These are phyloP conservation scores for Campylorhamphus procurvoides DNA, from an alignment of 2,113 vertebrate genomes.

Conservation along the genomic window DNA sequence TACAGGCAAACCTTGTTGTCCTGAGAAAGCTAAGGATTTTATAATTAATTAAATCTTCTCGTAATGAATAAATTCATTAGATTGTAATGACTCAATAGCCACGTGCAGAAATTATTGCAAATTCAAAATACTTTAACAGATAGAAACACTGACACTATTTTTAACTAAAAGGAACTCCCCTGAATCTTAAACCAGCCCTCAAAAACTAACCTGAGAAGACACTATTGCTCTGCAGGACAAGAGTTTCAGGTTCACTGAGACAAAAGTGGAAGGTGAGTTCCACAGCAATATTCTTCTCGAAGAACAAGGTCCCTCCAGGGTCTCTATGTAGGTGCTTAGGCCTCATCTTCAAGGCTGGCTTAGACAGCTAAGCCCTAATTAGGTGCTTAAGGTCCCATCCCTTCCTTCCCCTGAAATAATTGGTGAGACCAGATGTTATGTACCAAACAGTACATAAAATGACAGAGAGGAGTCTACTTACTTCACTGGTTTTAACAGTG, in stretches of 20 bases:
- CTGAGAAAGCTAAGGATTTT: background rate
- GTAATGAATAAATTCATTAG: background rate
- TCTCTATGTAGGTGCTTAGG: accelerated
- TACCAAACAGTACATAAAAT: background rate
- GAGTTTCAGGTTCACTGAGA: background rate
- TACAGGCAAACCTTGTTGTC: background rate
- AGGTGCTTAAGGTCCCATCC: background rate
- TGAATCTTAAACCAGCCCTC: background rate
- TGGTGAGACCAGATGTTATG: background rate
- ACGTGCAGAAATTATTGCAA: background rate
- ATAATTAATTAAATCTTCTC: background rate
- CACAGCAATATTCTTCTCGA: background rate
- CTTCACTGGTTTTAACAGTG: background rate
- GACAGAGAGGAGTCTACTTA: background rate
- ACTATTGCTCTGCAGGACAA: background rate
- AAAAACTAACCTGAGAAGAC: background rate
- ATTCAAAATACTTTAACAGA: background rate
- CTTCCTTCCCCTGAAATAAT: background rate
- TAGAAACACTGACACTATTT: background rate
- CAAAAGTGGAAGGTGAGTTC: background rate
- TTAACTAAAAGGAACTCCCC: background rate
- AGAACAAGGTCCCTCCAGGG: background rate
- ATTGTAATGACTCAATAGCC: background rate
- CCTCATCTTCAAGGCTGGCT: background rate
- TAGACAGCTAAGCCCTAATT: background rate